Base-by-base conservation (phyloP, 2,797 vertebrate genomes). In the Decapterus maruadsi region DNA sequence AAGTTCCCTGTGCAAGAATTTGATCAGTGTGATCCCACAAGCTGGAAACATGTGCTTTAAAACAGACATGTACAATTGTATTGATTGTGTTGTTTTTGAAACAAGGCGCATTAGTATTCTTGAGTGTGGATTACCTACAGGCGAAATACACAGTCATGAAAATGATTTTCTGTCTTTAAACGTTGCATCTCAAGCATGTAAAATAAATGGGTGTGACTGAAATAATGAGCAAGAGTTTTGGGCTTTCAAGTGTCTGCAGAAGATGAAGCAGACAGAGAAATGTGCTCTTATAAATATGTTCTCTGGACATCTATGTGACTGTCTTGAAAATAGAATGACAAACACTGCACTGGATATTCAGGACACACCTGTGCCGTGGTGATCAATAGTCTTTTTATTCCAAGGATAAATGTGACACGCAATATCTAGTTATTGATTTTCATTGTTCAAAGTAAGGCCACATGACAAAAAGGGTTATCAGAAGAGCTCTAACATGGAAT, bases 201-300 rank as follows among this genome's bases (percentile, higher is more conserved):
- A 78, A 75, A 82, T 14, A 31, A 61, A 76, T 7, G 2, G 16
- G 34, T 72, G 81, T 83, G 80, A 83, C 73, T 78, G 68, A 85
- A 84, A 84, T 84, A 81, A 85, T 72, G 20, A 81, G 63, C 13
- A 2, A 54, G 4, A 11, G 72, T 78, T 42, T 73, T 12, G 40
- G n/a, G n/a, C n/a, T n/a, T n/a, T n/a, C n/a, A n/a, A n/a, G n/a
- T n/a, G n/a, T n/a, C n/a, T n/a, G n/a, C 56, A 70, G 46, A 45
- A 29, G n/a, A 11, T 36, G 38, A 42, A 13, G 22, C 62, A 74
- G 22, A 57, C 46, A n/a, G 6, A 45, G 14, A 50, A 2, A n/a
- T n/a, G n/a, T n/a, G n/a, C 22, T 38, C 26, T 43, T 51, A 56
- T 8, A 12, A 6, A 31, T 26, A 56, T 19, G 56, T 70, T 58